A percentile compares a stretch with the other conserved stretches of the same genome.
phyloP scores from a whole-genome alignment of 2,888 invertebrate genomes.

The Eristalis intricaria region DNA sequence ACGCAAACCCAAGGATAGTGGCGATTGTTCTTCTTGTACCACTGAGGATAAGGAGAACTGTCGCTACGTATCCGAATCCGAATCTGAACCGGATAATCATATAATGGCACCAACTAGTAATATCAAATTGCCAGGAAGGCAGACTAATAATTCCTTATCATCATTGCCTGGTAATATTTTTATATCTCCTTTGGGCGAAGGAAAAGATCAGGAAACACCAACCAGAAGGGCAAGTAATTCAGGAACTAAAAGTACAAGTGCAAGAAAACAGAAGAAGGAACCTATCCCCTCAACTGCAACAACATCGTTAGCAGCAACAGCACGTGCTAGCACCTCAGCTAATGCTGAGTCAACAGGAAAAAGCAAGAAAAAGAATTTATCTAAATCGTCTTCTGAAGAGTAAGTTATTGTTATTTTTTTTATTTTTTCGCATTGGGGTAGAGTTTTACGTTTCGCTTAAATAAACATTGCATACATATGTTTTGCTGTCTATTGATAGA shows the following conservation, averaged over 20 bases:
- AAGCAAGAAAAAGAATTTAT: conserved; percentile 58
- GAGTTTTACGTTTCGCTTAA: background rate
- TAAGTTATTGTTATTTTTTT: conserved; percentile 43
- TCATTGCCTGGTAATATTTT: conserved; percentile 92
- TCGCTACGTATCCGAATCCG: conserved; percentile 63
- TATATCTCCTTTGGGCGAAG: conserved; percentile 82
- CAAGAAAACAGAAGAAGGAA: conserved; percentile 63
- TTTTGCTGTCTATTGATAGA: background rate
- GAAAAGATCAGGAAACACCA: conserved; percentile 63
- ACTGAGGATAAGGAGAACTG: conserved; percentile 67
- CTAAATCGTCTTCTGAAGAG: conserved; percentile 69
- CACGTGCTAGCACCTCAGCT: conserved; percentile 48
- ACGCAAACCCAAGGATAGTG: conserved; percentile 40
- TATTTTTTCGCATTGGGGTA: background rate
- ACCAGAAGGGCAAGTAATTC: conserved; percentile 46
- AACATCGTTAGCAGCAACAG: conserved; percentile 47
- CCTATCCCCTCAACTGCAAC: conserved; percentile 29
- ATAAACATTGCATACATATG: background rate
- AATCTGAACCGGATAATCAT: conserved; percentile 62
- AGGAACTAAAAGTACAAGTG: conserved; percentile 41
- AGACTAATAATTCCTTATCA: conserved; percentile 93
- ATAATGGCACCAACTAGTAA: conserved; percentile 81
- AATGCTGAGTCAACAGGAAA: conserved; percentile 40
- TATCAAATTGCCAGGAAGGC: conserved; percentile 85
- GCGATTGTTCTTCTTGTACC: conserved; percentile 67